Evolutionary conservation across 2,797 vertebrate species (phyloP).

Genomic region (Parauchenoglanis punctatus): DNA sequence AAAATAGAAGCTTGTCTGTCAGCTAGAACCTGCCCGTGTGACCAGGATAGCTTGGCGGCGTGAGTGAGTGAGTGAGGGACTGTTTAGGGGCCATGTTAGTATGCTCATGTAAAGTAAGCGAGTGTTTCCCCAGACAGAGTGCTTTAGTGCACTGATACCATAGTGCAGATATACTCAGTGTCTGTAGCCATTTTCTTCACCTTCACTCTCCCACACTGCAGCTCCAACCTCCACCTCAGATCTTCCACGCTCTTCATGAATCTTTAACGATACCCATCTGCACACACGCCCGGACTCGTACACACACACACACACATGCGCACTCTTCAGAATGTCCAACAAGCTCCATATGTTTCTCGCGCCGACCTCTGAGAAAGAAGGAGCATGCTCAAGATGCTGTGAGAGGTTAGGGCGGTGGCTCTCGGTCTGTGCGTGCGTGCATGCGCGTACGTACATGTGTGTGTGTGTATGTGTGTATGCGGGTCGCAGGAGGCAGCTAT

Average conservation of each 20-base stretch:
- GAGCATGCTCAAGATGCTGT: slow-evolving; percentile 63
- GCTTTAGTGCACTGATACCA: slow-evolving; percentile 22
- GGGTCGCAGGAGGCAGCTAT: slow-evolving; percentile 80
- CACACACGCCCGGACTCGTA: slow-evolving; percentile 76
- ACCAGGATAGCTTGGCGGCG: slow-evolving; percentile 1
- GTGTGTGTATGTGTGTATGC: slow-evolving; percentile 46
- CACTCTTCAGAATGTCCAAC: slow-evolving; percentile 77
- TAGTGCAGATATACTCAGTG: slow-evolving; percentile 36
- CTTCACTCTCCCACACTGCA: slow-evolving; percentile 49
- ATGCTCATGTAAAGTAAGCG: slow-evolving; percentile 7
- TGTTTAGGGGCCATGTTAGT: slow-evolving; percentile 20
- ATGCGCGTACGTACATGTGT: neutral
- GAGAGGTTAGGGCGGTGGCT: slow-evolving; percentile 33
- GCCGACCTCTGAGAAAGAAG: slow-evolving; percentile 76
- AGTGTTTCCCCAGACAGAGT: slow-evolving; percentile 17
- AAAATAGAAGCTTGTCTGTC: neutral
- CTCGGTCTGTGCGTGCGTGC: neutral
- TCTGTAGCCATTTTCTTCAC: slow-evolving; percentile 57
- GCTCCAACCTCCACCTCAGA: slow-evolving; percentile 79
- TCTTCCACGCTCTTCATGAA: slow-evolving; percentile 83
- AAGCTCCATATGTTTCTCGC: slow-evolving; percentile 82
- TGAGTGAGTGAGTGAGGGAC: slow-evolving; percentile 4
- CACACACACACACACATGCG: slow-evolving; percentile 68
- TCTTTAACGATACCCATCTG: slow-evolving; percentile 90
- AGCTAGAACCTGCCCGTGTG: neutral